A percentile compares a stretch with the other conserved stretches of the same genome.
Evolutionary conservation across 1,140 invertebrate genomes (phyloP).

Genomic region (Whitmania pigra): DNA sequence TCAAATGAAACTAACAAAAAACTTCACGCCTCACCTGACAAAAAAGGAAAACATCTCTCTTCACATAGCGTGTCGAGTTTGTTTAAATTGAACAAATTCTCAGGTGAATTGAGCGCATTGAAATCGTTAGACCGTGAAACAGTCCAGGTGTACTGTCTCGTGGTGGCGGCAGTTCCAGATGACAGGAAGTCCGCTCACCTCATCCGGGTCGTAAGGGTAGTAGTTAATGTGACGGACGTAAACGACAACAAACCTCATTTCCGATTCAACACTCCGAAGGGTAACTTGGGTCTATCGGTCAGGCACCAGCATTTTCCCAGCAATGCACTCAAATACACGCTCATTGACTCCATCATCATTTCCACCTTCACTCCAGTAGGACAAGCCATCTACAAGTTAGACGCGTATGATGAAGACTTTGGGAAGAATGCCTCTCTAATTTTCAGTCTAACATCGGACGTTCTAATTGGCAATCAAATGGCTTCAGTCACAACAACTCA

Average conservation of each 20-base stretch:
- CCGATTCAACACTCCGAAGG: slow-evolving; percentile 6
- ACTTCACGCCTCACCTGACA: neutral
- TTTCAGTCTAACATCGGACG: too few relatives aligned
- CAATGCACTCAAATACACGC: too few relatives aligned
- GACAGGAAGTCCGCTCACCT: neutral
- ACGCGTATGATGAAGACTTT: too few relatives aligned
- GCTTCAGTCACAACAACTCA: neutral
- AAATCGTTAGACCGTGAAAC: slow-evolving; percentile 19
- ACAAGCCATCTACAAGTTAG: too few relatives aligned
- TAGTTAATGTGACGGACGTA: slow-evolving; percentile 21
- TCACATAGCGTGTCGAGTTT: neutral
- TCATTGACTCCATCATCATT: too few relatives aligned
- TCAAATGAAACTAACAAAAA: neutral
- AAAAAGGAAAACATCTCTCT: too few relatives aligned
- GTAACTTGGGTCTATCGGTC: slow-evolving; percentile 21
- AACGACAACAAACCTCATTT: slow-evolving; percentile 25
- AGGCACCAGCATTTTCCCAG: too few relatives aligned
- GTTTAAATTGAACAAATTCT: slow-evolving; percentile 17
- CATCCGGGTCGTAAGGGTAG: neutral
- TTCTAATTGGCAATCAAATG: too few relatives aligned
- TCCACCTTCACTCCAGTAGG: too few relatives aligned
- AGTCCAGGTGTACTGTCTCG: slow-evolving; percentile 8
- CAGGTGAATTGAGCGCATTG: slow-evolving; percentile 19
- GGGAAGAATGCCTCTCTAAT: too few relatives aligned
- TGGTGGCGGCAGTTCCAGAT: neutral